These are phyloP conservation scores for Scophthalmus maximus DNA, from an alignment of 2,113 vertebrate species.

Conservation along the genomic window DNA sequence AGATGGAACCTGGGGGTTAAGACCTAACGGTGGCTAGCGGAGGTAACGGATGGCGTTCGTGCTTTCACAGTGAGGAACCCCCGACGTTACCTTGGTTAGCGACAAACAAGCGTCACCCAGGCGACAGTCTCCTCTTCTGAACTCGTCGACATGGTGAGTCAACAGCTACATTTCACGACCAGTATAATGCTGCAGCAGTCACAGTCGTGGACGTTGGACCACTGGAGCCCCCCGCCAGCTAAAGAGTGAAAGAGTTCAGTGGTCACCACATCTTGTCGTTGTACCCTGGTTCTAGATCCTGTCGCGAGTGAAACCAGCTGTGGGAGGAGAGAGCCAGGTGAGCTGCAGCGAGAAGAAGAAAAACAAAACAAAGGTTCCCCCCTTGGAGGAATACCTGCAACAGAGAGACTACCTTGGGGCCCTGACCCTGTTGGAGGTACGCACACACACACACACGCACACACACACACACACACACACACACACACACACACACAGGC, in stretches of 20 bases:
- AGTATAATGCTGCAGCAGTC: not conserved
- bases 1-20: not conserved
- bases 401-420: slow-evolving; percentile 94
- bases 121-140: not conserved
- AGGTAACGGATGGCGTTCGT: not conserved
- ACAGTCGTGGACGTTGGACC: not conserved
- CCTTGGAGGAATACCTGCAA: slow-evolving; percentile 89
- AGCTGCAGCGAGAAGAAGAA: slow-evolving; percentile 81
- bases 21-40: not conserved
- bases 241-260: not conserved
- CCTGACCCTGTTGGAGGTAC: slow-evolving; percentile 92
- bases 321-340: slow-evolving; percentile 79
- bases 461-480: too few relatives aligned
- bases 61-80: not conserved
- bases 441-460: too few relatives aligned
- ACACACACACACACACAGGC: too few relatives aligned
- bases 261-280: slow-evolving; percentile 5
- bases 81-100: slow-evolving; percentile 41
- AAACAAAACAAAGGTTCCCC: slow-evolving; percentile 88
- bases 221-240: not conserved
- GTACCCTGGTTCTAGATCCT: slow-evolving; percentile 86
- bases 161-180: not conserved
- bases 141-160: slow-evolving; percentile 62
- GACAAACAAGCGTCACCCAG: slow-evolving; percentile 29
- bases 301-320: slow-evolving; percentile 93